A percentile compares a stretch with the other conserved stretches of the same genome.
Evolutionary conservation across 2,888 invertebrate genomes (phyloP).

Genomic region (Amblyjoppa fuscipennis): DNA sequence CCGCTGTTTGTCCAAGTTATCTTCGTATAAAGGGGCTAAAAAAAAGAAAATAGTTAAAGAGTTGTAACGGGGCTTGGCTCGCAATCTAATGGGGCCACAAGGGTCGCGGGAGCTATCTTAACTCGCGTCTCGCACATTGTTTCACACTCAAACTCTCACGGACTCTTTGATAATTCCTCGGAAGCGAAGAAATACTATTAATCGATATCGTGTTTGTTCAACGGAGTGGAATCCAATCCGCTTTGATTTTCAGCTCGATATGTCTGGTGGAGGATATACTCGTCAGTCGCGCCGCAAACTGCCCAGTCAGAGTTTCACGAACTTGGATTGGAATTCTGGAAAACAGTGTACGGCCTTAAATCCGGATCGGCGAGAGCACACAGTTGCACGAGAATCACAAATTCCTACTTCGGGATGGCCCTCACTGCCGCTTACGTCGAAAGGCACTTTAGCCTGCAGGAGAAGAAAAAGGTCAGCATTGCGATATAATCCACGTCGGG

Average conservation of each 20-base stretch:
- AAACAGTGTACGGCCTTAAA: constrained; percentile 89
- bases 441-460: constrained; percentile 87
- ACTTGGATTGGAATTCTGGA: constrained; percentile 89
- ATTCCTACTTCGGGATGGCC: constrained; percentile 89
- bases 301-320: constrained; percentile 86
- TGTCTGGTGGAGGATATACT: constrained; percentile 91
- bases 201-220: background rate
- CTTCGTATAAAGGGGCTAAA: constrained; percentile 41
- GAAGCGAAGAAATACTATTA: background rate
- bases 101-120: constrained; percentile 61
- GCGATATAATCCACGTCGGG: background rate
- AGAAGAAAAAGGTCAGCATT: constrained; percentile 87
- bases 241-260: constrained; percentile 88
- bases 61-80: constrained; percentile 21
- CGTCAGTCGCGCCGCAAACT: constrained; percentile 88
- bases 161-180: background rate
- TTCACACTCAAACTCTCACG: background rate
- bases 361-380: constrained; percentile 89
- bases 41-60: constrained; percentile 43
- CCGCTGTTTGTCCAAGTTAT: constrained; percentile 52
- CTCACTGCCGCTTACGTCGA: constrained; percentile 89
- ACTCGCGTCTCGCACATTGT: constrained; percentile 28
- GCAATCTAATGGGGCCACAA: constrained; percentile 64
- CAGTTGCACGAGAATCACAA: constrained; percentile 88
- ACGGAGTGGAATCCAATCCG: background rate